A percentile compares a stretch with the other conserved stretches of the same genome.
Conservation (phyloP, 2,888 invertebrate genomes). For the Nasonovia ribisnigri region DNA sequence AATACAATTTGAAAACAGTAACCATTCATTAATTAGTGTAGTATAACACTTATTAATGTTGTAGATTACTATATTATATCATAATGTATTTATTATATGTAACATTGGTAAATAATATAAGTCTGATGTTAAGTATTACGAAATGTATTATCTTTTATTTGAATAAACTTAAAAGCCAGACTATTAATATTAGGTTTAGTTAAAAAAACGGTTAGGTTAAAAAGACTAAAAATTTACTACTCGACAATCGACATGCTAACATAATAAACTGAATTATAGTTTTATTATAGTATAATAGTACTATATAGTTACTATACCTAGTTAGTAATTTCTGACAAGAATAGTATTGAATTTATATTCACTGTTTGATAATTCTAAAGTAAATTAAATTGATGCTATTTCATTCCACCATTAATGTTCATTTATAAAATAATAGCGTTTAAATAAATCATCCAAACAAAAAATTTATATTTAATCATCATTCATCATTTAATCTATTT, state of each 20-base stretch:
- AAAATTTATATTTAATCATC: constrained; percentile 51
- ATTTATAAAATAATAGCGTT: constrained; percentile 25
- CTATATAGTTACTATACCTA: background rate
- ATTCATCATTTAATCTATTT: constrained; percentile 47
- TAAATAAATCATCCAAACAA: constrained; percentile 37
- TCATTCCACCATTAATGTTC: background rate
- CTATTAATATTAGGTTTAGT: background rate
- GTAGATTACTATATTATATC: background rate
- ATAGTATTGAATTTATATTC: background rate
- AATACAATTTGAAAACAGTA: background rate
- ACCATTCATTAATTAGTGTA: background rate
- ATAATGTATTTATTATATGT: background rate
- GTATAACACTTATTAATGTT: background rate
- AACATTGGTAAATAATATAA: background rate
- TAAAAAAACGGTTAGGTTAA: background rate
- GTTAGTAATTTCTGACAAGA: background rate
- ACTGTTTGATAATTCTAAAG: background rate
- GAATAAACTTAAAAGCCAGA: background rate
- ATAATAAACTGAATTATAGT: background rate
- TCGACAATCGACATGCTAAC: background rate
- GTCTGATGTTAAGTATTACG: background rate
- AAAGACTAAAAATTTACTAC: background rate
- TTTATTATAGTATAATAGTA: too few species aligned
- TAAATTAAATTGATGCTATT: background rate
- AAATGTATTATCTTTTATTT: background rate